phyloP scores from a whole-genome alignment of 2,888 invertebrate species.

The Dusona sp. region DNA sequence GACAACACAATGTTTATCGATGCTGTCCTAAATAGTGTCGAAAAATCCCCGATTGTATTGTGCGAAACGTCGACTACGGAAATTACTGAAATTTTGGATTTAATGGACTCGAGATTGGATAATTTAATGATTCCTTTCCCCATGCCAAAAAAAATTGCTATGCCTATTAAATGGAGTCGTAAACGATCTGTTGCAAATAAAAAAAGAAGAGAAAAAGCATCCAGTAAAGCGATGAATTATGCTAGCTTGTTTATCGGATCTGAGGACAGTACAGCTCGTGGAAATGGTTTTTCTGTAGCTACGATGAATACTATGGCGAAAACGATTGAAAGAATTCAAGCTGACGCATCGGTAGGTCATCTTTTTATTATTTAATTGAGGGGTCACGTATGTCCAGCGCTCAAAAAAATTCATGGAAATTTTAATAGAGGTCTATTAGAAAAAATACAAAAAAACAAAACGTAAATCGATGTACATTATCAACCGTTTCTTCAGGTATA shows the following conservation, averaged over 20 bases:
- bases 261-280: background rate
- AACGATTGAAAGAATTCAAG: slow-evolving; percentile 56
- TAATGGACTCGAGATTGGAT: slow-evolving; percentile 41
- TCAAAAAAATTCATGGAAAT: background rate
- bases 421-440: background rate
- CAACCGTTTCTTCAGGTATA: background rate
- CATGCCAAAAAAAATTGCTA: background rate
- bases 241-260: slow-evolving; percentile 37
- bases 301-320: slow-evolving; percentile 58
- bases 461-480: background rate
- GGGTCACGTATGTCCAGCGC: background rate
- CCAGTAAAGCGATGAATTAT: slow-evolving; percentile 49
- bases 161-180: slow-evolving; percentile 32
- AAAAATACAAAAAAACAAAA: background rate
- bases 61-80: slow-evolving; percentile 6
- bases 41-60: background rate
- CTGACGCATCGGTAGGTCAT: slow-evolving; percentile 48
- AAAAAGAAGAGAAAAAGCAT: slow-evolving; percentile 30
- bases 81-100: slow-evolving; percentile 29
- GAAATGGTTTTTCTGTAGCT: slow-evolving; percentile 52
- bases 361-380: background rate
- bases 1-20: slow-evolving; percentile 57
- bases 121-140: slow-evolving; percentile 52
- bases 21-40: background rate
- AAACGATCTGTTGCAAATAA: slow-evolving; percentile 31